phyloP scores from a whole-genome alignment of 35 echinoderm and acorn worm genomes.

The Nesometra sesokonis region DNA sequence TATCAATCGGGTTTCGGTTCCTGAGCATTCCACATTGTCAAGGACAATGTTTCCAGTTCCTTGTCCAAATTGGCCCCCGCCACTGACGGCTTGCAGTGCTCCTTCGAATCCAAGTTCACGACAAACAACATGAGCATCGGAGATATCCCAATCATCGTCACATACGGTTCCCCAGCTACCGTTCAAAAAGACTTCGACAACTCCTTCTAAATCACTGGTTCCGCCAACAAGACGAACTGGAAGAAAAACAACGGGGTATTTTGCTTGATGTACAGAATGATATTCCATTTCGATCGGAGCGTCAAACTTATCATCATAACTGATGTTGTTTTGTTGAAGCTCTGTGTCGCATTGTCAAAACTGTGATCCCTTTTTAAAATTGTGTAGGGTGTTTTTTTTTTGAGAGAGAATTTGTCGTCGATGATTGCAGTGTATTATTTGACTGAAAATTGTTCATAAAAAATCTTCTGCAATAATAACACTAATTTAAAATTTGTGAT shows the following conservation, averaged over 20 bases:
- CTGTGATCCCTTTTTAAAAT: too few species aligned
- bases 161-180: neutral
- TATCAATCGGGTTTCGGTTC: neutral
- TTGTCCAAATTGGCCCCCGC: neutral
- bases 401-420: too few species aligned
- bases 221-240: neutral
- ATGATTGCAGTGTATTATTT: too few species aligned
- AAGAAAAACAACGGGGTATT: neutral
- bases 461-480: too few species aligned
- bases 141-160: neutral
- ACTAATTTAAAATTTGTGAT: too few species aligned
- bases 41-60: slow-evolving; percentile 1
- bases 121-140: neutral
- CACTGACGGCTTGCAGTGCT: neutral
- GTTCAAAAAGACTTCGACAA: neutral
- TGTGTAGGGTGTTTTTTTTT: too few species aligned
- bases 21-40: neutral
- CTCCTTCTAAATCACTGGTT: neutral
- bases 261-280: neutral
- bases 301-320: too few species aligned
- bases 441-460: too few species aligned
- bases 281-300: too few species aligned
- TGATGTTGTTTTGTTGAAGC: too few species aligned
- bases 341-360: too few species aligned
- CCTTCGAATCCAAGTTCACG: neutral